These are phyloP conservation scores for Pseudococcus viburni DNA, from an alignment of 2,888 invertebrate species.

Conservation along the genomic window DNA sequence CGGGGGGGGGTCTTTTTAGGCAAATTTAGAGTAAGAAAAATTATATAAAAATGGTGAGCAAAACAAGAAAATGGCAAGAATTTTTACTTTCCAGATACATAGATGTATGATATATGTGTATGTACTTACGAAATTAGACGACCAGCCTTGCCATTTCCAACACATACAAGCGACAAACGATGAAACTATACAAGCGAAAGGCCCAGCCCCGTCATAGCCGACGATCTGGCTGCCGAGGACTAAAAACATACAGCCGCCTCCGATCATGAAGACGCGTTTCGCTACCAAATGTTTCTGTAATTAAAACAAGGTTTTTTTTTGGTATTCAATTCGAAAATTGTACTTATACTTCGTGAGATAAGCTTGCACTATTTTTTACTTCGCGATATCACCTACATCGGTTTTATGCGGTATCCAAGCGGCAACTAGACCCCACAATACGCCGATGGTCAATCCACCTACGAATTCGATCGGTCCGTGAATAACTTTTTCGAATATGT, in stretches of 20 bases:
- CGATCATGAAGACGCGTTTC: slow-evolving; percentile 72
- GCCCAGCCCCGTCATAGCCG: slow-evolving; percentile 78
- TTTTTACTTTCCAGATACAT: too few species aligned
- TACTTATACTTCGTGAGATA: too few species aligned
- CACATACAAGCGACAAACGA: slow-evolving; percentile 76
- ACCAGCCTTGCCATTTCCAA: slow-evolving; percentile 72
- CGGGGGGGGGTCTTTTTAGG: too few species aligned
- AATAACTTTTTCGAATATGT: slow-evolving; percentile 73
- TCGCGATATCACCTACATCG: slow-evolving; percentile 33
- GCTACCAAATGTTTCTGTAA: slow-evolving; percentile 71
- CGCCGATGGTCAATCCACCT: slow-evolving; percentile 77
- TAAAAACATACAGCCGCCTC: slow-evolving; percentile 78
- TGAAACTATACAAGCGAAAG: slow-evolving; percentile 75
- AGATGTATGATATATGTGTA: too few species aligned
- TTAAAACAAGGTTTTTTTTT: too few species aligned
- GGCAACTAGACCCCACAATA: slow-evolving; percentile 75
- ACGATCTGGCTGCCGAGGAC: slow-evolving; percentile 77
- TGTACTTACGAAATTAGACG: slow-evolving; percentile 38
- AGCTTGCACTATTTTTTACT: too few species aligned
- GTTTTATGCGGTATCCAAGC: slow-evolving; percentile 77
- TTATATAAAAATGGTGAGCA: too few species aligned
- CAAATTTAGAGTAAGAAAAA: too few species aligned
- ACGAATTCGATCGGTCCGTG: slow-evolving; percentile 77
- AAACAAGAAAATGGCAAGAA: too few species aligned
- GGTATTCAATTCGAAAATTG: too few species aligned